A percentile compares a stretch with the other conserved stretches of the same genome.
phyloP scores from a whole-genome alignment of 2,888 invertebrate genomes.

The Toxonevra muliebris region DNA sequence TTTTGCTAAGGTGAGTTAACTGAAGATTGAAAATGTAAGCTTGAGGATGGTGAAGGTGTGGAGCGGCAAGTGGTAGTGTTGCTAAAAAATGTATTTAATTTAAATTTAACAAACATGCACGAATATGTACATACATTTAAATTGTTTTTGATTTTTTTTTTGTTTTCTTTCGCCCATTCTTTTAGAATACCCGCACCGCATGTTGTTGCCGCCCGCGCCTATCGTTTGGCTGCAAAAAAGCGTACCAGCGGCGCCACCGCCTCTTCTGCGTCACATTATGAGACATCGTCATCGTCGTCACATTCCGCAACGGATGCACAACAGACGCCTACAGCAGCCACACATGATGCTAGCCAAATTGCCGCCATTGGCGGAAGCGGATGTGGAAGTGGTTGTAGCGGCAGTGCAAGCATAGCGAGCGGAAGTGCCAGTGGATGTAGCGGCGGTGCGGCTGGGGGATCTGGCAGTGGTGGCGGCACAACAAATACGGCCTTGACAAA shows the following conservation, averaged over 20 bases:
- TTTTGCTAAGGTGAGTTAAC: conserved; percentile 69
- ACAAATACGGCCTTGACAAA: conserved; percentile 52
- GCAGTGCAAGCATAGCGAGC: conserved; percentile 39
- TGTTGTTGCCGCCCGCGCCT: conserved; percentile 69
- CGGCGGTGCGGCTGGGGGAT: conserved; percentile 44
- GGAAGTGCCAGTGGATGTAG: conserved; percentile 37
- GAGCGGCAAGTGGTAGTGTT: too few relatives aligned
- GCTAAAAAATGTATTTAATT: neutral
- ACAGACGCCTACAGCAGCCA: conserved; percentile 1
- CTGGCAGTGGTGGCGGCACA: conserved; percentile 42
- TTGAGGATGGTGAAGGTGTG: too few relatives aligned
- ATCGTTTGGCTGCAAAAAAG: conserved; percentile 65
- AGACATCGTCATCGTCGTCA: neutral
- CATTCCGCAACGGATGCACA: conserved; percentile 9
- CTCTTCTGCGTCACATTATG: neutral
- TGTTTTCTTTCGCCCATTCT: neutral
- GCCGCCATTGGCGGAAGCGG: conserved; percentile 32
- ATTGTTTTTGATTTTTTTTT: too few relatives aligned
- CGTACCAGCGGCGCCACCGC: conserved; percentile 34
- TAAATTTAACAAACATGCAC: conserved; percentile 1
- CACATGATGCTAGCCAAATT: conserved; percentile 32
- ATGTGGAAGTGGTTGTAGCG: conserved; percentile 43
- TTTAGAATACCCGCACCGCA: conserved; percentile 69
- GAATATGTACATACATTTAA: neutral
- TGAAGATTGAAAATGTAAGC: neutral